These are phyloP conservation scores for Ernsta delagoae DNA, from an alignment of 2,888 invertebrate species.

Conservation along the genomic window DNA sequence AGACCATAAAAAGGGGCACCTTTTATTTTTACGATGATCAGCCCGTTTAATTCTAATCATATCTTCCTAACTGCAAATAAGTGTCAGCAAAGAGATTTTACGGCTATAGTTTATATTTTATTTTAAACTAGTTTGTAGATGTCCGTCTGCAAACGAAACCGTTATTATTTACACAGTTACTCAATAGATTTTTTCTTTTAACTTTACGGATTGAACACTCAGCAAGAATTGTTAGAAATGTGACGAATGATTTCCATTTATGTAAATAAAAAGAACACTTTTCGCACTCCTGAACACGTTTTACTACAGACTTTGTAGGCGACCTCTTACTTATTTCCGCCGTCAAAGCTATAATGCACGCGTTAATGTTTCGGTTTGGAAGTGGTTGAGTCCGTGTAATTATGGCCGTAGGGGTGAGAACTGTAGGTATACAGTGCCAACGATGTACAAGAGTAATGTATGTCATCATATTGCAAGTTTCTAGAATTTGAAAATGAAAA, in stretches of 20 bases:
- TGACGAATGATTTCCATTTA: background rate
- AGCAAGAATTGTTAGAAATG: background rate
- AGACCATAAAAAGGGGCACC: conserved; percentile 23
- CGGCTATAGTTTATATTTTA: no score
- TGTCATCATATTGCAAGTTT: no score
- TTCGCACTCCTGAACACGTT: background rate
- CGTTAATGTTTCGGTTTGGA: conserved; percentile 25
- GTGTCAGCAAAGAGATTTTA: no score
- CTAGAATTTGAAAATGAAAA: no score
- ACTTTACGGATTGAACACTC: no score
- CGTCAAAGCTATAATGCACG: conserved; percentile 23
- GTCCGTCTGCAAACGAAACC: no score
- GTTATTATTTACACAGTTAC: no score
- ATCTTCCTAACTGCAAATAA: no score
- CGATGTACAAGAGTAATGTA: conserved; percentile 4
- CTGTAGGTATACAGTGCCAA: background rate
- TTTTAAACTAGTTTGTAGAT: no score
- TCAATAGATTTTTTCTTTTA: no score
- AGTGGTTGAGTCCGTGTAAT: conserved; percentile 23
- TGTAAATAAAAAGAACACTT: background rate
- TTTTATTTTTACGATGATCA: conserved; percentile 19
- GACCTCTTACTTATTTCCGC: background rate
- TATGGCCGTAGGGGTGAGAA: conserved; percentile 11
- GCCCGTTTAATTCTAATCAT: conserved; percentile 17
- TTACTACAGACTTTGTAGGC: background rate